These are phyloP conservation scores for Cavia porcellus DNA, from an alignment of 2,113 vertebrate genomes.

Conservation along the genomic window DNA sequence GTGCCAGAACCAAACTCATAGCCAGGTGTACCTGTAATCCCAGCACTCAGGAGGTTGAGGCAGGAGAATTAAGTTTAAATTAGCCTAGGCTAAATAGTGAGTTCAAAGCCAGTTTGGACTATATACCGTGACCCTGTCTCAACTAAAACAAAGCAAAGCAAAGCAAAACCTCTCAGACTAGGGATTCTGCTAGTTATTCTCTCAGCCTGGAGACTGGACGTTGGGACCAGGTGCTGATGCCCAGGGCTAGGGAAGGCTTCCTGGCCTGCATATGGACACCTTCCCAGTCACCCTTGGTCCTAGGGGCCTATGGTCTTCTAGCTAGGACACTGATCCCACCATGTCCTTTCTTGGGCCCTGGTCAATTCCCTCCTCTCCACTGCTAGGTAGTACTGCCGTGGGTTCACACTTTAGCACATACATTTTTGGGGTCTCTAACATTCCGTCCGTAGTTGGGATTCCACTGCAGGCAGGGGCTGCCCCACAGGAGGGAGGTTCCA, in stretches of 20 bases:
- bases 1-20: neutral
- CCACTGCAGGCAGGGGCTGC: neutral
- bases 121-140: neutral
- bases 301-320: neutral
- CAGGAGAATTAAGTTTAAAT: neutral
- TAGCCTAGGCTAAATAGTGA: neutral
- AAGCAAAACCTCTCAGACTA: neutral
- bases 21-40: neutral
- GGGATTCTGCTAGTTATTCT: neutral
- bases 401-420: neutral
- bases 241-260: neutral
- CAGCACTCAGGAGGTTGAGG: neutral
- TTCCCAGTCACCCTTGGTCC: neutral
- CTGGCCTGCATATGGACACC: neutral
- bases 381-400: neutral
- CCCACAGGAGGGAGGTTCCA: accelerated
- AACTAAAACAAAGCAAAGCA: neutral
- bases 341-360: neutral
- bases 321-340: neutral
- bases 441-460: neutral
- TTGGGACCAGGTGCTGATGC: neutral
- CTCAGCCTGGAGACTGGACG: neutral
- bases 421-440: neutral
- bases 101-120: neutral
- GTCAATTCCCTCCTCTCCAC: neutral